These are phyloP conservation scores for Phodopus roborovskii DNA, from an alignment of 2,113 vertebrate species.

Conservation along the genomic window DNA sequence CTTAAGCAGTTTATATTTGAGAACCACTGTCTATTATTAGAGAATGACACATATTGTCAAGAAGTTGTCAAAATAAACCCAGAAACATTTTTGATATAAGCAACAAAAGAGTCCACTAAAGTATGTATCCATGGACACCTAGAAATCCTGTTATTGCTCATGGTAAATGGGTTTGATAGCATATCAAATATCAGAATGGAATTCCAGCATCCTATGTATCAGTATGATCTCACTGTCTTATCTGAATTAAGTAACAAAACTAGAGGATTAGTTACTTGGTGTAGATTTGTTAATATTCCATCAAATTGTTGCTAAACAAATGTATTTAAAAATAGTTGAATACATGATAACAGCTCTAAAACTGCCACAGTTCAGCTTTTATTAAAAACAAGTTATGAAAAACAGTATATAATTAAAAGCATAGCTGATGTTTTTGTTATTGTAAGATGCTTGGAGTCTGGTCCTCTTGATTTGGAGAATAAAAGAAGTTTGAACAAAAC, in stretches of 20 bases:
- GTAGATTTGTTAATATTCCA: constrained; percentile 44
- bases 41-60: background rate
- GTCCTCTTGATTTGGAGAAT: background rate
- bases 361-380: constrained; percentile 5
- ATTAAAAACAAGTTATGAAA: background rate
- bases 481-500: background rate
- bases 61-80: background rate
- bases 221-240: constrained; percentile 31
- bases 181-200: constrained; percentile 54
- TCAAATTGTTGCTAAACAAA: constrained; percentile 64
- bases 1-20: background rate
- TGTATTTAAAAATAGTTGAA: constrained; percentile 66
- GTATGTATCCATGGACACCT: background rate
- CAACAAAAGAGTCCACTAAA: background rate
- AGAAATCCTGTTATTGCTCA: background rate
- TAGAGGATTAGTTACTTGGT: constrained; percentile 57
- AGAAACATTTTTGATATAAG: background rate
- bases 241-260: background rate
- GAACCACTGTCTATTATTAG: background rate
- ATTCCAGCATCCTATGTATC: background rate
- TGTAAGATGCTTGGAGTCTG: constrained; percentile 51
- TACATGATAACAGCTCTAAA: constrained; percentile 57
- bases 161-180: background rate
- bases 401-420: background rate
- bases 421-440: constrained; percentile 56